phyloP scores from a whole-genome alignment of 2,888 invertebrate genomes.

The Amiota communis region DNA sequence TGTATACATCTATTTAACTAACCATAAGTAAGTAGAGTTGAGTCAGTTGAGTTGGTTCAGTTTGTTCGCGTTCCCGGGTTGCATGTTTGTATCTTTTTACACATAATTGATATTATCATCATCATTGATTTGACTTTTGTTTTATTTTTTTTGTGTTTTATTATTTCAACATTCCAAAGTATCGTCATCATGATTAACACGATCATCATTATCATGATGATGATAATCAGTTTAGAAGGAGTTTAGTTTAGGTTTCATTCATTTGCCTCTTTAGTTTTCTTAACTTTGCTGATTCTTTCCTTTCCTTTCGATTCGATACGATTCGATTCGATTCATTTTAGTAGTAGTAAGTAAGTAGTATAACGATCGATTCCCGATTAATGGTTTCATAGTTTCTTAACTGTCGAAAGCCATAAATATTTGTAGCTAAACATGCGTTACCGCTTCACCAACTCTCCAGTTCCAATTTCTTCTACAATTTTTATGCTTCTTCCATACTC shows the following conservation, averaged over 20 bases:
- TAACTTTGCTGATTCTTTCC: no score
- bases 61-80: slow-evolving; percentile 26
- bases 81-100: slow-evolving; percentile 62
- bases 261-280: background rate
- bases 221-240: no score
- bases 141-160: slow-evolving; percentile 34
- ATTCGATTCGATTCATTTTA: no score
- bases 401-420: slow-evolving; percentile 57
- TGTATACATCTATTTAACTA: no score
- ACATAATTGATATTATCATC: slow-evolving; percentile 67
- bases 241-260: background rate
- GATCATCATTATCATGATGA: background rate
- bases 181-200: slow-evolving; percentile 18
- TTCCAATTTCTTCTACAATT: no score
- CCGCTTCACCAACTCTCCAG: background rate
- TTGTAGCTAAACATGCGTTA: slow-evolving; percentile 43
- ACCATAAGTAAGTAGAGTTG: no score
- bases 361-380: no score
- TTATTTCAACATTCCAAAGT: slow-evolving; percentile 42
- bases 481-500: no score
- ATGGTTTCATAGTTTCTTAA: slow-evolving; percentile 21
- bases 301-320: no score
- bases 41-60: no score
- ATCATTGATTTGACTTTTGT: slow-evolving; percentile 55
- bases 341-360: no score